Percentiles rank a stretch among this genome's conserved stretches.
Conservation (phyloP, 2,797 vertebrate genomes). For the Poecile montanus region DNA sequence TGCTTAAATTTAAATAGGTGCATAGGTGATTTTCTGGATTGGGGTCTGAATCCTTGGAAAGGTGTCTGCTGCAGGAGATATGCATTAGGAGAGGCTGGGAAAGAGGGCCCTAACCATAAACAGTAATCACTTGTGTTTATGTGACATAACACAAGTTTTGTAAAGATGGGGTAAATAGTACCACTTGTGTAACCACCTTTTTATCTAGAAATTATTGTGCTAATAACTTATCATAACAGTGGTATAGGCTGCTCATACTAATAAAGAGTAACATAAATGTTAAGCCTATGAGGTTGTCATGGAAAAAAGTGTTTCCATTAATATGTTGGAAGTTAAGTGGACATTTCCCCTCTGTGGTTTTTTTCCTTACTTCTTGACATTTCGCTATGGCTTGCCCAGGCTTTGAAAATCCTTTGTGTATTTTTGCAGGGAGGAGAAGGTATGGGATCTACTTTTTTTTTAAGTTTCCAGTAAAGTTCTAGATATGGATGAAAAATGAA, state of each 20-base stretch:
- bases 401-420: background rate
- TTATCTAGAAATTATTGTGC: background rate
- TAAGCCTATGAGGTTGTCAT: background rate
- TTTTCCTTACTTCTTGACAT: background rate
- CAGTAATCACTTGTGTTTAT: background rate
- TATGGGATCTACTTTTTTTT: background rate
- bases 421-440: background rate
- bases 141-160: background rate
- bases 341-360: background rate
- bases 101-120: background rate
- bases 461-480: background rate
- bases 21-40: background rate
- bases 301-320: background rate
- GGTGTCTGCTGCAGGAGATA: background rate
- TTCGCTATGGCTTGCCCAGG: background rate
- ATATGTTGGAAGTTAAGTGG: background rate
- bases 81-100: background rate
- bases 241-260: background rate
- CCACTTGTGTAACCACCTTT: background rate
- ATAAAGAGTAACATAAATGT: background rate
- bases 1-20: background rate
- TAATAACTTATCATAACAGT: background rate
- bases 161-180: background rate
- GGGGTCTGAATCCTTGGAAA: background rate
- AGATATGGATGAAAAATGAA: background rate